Evolutionary conservation across 2,797 vertebrate species (phyloP), one percentile per base, ranked within the genome.

Genomic region (Setipinna tenuifilis): DNA sequence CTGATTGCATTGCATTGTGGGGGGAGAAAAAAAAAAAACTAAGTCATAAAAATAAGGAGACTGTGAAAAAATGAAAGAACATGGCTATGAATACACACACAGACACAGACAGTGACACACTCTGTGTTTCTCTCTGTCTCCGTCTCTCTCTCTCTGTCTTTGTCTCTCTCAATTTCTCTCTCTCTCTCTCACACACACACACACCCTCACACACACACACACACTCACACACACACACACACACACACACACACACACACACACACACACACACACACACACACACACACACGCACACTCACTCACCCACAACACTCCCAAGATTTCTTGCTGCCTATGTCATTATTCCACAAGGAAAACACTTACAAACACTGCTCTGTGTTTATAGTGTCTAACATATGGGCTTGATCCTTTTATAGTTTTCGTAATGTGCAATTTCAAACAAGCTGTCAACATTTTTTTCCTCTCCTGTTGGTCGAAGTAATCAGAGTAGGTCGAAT

Each of bases 371-470:
- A 90, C 85, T 58, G 57, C 90, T 88, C 81, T 68, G 50, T 91
- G 91, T 93, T 93, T 92, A 93, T 89, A 91, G 89, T 87, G 87
- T 81, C 83, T 81, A 86, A 86, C 93, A 95, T 90, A 90, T 95
- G 94, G 93, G 91, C 94, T 84, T 89, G 1, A 91, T 94, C 86
- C 91, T 91, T 91, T 91, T 89, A 88, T 86, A 85, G 87, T 89
- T 87, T 90, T 88, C 90, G 90, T 92, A 91, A 94, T 89, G 90
- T 90, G 86, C 89, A 68, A 84, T 93, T 94, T 92, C 89, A 93
- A 93, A 92, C 90, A 92, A 88, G 87, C 88, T 90, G 86, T 92
- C 93, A 93, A 88, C 68, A 54, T 84, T 90, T 92, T 89, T 87
- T 82, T 28, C 81, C 58, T 83, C 50, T 28, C 81, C 71, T 59